Evolutionary conservation across 2,888 invertebrate species (phyloP).

Genomic region (Agrotis clavis): DNA sequence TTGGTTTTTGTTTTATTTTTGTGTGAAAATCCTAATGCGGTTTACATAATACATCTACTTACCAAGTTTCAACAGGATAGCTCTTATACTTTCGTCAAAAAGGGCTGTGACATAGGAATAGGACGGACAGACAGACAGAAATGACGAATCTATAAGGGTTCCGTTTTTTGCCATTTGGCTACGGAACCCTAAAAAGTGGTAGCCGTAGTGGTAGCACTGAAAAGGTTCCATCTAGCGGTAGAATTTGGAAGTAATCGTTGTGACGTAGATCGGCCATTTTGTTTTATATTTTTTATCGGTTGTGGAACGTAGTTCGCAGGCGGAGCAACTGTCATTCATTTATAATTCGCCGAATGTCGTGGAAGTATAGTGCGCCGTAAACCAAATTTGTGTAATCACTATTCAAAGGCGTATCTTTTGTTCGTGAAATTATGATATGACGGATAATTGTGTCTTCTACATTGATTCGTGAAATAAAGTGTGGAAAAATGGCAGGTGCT

Average conservation of each 20-base stretch:
- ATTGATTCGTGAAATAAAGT: slow-evolving; percentile 73
- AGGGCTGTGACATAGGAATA: too few species aligned
- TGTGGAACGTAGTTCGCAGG: slow-evolving; percentile 25
- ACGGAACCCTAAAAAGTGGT: too few species aligned
- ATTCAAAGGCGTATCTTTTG: slow-evolving; percentile 53
- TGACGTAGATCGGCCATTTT: slow-evolving; percentile 62
- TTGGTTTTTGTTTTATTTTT: too few species aligned
- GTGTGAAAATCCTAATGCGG: too few species aligned
- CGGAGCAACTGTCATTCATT: slow-evolving; percentile 55
- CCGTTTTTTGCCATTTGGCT: too few species aligned
- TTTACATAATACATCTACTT: too few species aligned
- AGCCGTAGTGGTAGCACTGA: not conserved
- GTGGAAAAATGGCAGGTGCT: slow-evolving; percentile 78
- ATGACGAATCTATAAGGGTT: too few species aligned
- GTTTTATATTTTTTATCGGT: slow-evolving; percentile 45
- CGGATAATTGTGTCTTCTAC: slow-evolving; percentile 69
- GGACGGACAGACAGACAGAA: too few species aligned
- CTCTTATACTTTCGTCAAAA: too few species aligned
- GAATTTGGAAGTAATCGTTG: not conserved
- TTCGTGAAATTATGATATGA: slow-evolving; percentile 81
- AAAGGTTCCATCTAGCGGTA: not conserved
- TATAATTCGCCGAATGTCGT: slow-evolving; percentile 52
- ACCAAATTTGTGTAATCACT: slow-evolving; percentile 52
- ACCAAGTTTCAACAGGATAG: too few species aligned
- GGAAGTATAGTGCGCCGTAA: slow-evolving; percentile 58